Evolutionary conservation across 2,888 invertebrate species (phyloP).

Genomic region (Eristalinus aeneus): DNA sequence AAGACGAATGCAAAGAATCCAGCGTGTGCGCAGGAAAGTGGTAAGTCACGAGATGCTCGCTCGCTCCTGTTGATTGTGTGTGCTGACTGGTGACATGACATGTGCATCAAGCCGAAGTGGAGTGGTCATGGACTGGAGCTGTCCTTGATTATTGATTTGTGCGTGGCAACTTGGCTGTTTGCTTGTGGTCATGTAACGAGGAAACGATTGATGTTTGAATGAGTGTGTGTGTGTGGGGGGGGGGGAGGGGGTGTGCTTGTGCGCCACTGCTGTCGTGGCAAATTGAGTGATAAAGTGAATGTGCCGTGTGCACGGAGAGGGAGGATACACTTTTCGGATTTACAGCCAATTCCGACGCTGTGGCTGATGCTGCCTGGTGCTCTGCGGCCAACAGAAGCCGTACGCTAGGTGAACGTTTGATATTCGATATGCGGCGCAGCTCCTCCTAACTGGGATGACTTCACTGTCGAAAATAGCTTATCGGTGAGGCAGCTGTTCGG

Average conservation of each 20-base stretch:
- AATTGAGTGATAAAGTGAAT: neutral
- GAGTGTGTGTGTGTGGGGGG: neutral
- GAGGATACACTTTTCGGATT: constrained; percentile 27
- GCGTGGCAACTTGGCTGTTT: neutral
- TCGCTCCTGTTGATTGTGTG: constrained; percentile 12
- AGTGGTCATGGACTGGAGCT: constrained; percentile 18
- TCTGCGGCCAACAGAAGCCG: constrained; percentile 15
- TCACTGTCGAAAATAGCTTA: constrained; percentile 34
- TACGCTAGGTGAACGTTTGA: neutral
- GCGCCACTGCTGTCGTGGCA: constrained; percentile 1
- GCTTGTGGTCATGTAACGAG: neutral
- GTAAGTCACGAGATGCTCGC: constrained; percentile 49
- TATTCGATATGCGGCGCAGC: neutral
- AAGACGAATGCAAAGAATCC: constrained; percentile 73
- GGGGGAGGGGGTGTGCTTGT: constrained; percentile 18
- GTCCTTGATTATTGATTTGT: constrained; percentile 42
- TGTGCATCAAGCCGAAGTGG: constrained; percentile 18
- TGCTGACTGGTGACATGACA: neutral
- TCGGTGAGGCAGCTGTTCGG: neutral
- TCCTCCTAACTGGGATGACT: constrained; percentile 6
- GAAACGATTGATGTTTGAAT: neutral
- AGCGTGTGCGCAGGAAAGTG: constrained; percentile 62
- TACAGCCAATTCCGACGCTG: neutral
- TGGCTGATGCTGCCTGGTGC: neutral
- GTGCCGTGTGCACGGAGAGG: neutral